These are phyloP conservation scores for Harpalus rufipes DNA, from an alignment of 2,888 invertebrate genomes.

Conservation along the genomic window DNA sequence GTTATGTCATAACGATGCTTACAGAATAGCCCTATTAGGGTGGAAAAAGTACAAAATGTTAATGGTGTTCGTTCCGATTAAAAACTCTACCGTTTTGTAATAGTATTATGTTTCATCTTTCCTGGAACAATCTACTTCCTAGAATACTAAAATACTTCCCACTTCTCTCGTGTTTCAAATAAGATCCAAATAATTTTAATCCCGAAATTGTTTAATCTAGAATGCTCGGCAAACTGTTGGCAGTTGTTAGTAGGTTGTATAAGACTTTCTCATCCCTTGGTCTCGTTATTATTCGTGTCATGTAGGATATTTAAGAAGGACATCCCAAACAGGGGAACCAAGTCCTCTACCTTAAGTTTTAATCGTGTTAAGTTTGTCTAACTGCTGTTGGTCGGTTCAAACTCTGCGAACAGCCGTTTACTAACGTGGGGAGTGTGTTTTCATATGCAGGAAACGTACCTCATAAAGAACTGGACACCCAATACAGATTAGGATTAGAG, in stretches of 20 bases:
- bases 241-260: not conserved
- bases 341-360: conserved; percentile 40
- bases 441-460: not conserved
- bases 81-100: too few relatives aligned
- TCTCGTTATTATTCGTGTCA: conserved; percentile 21
- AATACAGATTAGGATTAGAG: not conserved
- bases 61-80: too few relatives aligned
- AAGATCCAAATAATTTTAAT: not conserved
- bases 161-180: not conserved
- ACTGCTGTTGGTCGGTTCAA: conserved; percentile 32
- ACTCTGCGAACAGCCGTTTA: conserved; percentile 34
- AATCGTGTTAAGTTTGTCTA: conserved; percentile 48
- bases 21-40: too few relatives aligned
- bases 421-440: not conserved
- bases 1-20: too few relatives aligned
- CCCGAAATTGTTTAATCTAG: not conserved
- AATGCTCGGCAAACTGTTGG: not conserved
- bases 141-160: not conserved
- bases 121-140: too few relatives aligned
- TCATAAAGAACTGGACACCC: not conserved
- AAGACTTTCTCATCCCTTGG: not conserved
- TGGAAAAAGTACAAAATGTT: too few relatives aligned
- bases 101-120: too few relatives aligned
- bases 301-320: conserved; percentile 22
- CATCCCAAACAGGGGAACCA: conserved; percentile 5